Percentiles rank a stretch among this genome's conserved stretches.
Conservation (phyloP, 2,113 vertebrate species). For the Hymenochirus boettgeri region DNA sequence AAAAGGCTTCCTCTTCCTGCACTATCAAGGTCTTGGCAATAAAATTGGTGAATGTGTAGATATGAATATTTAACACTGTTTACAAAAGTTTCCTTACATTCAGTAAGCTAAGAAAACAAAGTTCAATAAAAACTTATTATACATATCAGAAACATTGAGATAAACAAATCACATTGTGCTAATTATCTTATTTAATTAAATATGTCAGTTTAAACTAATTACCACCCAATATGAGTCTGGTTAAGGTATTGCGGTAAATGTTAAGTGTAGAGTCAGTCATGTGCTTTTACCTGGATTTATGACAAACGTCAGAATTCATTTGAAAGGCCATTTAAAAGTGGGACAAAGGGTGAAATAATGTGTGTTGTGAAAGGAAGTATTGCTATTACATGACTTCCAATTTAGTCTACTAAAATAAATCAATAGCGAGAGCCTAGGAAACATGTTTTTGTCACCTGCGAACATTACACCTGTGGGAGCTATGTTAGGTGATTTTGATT, state of each 20-base stretch:
- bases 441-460: slow-evolving; percentile 53
- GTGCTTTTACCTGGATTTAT: background rate
- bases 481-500: slow-evolving; percentile 39
- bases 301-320: background rate
- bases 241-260: background rate
- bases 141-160: background rate
- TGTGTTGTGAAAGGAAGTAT: background rate
- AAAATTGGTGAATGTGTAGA: slow-evolving; percentile 34
- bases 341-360: background rate
- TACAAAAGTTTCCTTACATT: slow-evolving; percentile 17
- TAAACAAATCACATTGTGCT: background rate
- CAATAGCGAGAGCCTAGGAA: slow-evolving; percentile 21
- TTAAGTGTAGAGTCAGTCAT: background rate
- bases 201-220: background rate
- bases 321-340: slow-evolving; percentile 4
- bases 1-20: slow-evolving; percentile 41
- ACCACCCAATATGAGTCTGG: background rate
- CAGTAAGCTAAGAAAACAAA: slow-evolving; percentile 10
- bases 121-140: slow-evolving; percentile 9
- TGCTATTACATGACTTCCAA: slow-evolving; percentile 24
- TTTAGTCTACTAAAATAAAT: slow-evolving; percentile 20
- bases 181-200: background rate
- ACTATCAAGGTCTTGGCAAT: slow-evolving; percentile 31
- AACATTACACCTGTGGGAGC: slow-evolving; percentile 48
- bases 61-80: slow-evolving; percentile 17